Evolutionary conservation across 2,888 invertebrate species (phyloP), one percentile per base, ranked within the genome.

Genomic region (Ctenicera cuprea): DNA sequence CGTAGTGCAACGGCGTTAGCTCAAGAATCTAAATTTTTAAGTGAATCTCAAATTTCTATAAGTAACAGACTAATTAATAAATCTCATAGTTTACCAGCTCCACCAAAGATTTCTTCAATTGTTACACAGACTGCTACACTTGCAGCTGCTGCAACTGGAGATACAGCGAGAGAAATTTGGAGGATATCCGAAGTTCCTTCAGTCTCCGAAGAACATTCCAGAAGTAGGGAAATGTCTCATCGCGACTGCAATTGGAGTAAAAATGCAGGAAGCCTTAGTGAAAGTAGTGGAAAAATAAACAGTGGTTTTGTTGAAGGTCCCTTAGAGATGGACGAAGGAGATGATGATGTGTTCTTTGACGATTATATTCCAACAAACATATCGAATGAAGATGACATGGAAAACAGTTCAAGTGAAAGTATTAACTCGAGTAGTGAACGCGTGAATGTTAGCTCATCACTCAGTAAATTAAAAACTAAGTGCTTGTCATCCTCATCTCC

Each of bases 161-260:
- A 79, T 11, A 65, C 76, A 5, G 77, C 79, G 14, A 84, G 85
- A 3, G 86, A 88, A 54, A 89, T 90, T 79, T 90, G 89, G 89
- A 88, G 88, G 78, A 89, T 89, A 59, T 83, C 88, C 22, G 89
- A 90, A 84, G 86, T 87, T 0, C 87, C 89, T 0, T 87, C 87
- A 20, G 83, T 83, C 0, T 85, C 85, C 0, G 87, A 87, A 61
- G 83, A 83, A 1, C 79, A 81, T 65, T 79, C 80, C 12, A 76
- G 75, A 30, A 72, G 73, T 8, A 77, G 77, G n/a, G 82, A 82
- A 48, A 81, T 80, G 0, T 41, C 80, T 9, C 79, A 79, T 22
- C 79, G 80, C 33, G 64, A 74, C 5, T 73, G 78, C 26, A 72
- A 70, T 14, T 64, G 62, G 57, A 71, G 73, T 67, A 75, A 76